phyloP scores from a whole-genome alignment of 2,113 vertebrate genomes.

The Trematocara macrostoma region DNA sequence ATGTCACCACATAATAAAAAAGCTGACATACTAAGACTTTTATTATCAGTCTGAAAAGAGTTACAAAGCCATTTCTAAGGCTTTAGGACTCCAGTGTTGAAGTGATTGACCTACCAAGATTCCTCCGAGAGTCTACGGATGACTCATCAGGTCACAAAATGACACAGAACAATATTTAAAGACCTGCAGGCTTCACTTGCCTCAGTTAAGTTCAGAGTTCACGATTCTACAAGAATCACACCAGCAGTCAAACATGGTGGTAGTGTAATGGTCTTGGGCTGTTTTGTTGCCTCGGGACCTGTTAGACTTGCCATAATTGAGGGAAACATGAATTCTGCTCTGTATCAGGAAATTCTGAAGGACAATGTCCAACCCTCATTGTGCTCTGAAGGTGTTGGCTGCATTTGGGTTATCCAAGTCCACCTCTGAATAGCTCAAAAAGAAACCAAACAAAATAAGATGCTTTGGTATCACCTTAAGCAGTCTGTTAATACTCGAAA shows the following conservation, averaged over 20 bases:
- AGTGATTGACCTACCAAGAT: not conserved
- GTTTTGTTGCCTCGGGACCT: not conserved
- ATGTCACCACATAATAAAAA: not conserved
- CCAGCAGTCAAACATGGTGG: not conserved
- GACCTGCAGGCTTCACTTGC: not conserved
- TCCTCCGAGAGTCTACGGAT: not conserved
- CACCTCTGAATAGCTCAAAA: not conserved
- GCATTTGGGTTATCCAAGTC: not conserved
- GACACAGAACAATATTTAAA: not conserved
- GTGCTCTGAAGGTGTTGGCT: not conserved
- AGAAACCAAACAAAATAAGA: not conserved
- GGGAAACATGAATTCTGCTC: not conserved
- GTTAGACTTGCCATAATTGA: not conserved
- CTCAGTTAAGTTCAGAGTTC: not conserved
- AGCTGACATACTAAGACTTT: not conserved
- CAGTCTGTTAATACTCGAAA: not conserved
- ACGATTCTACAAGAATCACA: not conserved
- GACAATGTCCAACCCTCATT: not conserved
- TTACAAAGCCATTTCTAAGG: not conserved
- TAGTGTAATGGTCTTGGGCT: not conserved
- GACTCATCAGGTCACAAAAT: not conserved
- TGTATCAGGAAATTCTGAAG: not conserved
- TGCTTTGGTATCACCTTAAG: not conserved
- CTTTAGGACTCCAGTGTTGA: not conserved
- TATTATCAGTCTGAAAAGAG: not conserved